Percentiles rank a stretch among this genome's conserved stretches.
Evolutionary conservation across 2,888 invertebrate genomes (phyloP).

Genomic region (Rhamphomyia laevipes): DNA sequence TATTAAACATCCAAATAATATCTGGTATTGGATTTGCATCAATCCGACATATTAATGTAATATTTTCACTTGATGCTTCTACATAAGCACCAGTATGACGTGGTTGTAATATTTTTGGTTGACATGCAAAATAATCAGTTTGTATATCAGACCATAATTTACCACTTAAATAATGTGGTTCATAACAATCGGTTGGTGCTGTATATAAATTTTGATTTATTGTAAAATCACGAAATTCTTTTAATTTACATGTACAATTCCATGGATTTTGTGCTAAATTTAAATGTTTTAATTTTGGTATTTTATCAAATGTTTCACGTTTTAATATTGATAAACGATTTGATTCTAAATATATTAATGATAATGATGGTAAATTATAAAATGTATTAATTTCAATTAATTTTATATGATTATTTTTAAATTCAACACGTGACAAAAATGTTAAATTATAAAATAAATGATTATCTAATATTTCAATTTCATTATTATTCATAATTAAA

Average conservation of each 20-base stretch:
- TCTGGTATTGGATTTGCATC: conserved; percentile 56
- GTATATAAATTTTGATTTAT: conserved; percentile 62
- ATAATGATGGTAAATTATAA: conserved; percentile 52
- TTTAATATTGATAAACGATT: conserved; percentile 61
- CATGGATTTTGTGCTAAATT: conserved; percentile 73
- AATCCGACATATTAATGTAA: conserved; percentile 58
- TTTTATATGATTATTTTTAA: conserved; percentile 63
- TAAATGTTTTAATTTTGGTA: conserved; percentile 58
- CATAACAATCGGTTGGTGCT: conserved; percentile 57
- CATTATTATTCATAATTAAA: conserved; percentile 62
- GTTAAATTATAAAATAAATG: conserved; percentile 63
- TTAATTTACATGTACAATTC: conserved; percentile 77
- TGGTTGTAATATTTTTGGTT: conserved; percentile 59
- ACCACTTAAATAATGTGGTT: conserved; percentile 55
- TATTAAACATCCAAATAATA: conserved; percentile 50
- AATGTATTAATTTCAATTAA: conserved; percentile 61
- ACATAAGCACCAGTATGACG: conserved; percentile 40
- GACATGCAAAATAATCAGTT: conserved; percentile 69
- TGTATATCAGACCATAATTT: conserved; percentile 61
- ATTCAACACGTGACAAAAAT: conserved; percentile 61
- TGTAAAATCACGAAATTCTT: conserved; percentile 66
- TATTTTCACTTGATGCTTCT: conserved; percentile 51
- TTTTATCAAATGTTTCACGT: conserved; percentile 49
- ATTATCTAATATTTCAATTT: conserved; percentile 57
- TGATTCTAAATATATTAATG: conserved; percentile 55